phyloP scores from a whole-genome alignment of 2,888 invertebrate genomes.

The Caenorhabditis becei region DNA sequence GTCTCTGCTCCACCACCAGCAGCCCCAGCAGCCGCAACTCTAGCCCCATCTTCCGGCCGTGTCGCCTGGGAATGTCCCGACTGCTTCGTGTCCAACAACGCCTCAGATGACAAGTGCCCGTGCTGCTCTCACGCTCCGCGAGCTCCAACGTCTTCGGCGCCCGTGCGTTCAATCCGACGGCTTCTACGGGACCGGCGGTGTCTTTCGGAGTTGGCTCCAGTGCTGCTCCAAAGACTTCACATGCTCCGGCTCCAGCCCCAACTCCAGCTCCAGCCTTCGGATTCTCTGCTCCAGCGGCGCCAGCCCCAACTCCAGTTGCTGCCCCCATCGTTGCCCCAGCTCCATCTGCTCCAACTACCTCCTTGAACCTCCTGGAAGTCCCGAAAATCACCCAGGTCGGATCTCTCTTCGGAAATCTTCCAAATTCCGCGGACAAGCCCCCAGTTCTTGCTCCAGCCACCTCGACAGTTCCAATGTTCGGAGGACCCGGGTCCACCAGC shows the following conservation, averaged over 20 bases:
- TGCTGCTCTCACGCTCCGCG: constrained; percentile 42
- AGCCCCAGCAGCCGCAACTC: constrained; percentile 3
- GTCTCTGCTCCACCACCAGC: too few relatives aligned
- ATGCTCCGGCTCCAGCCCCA: too few relatives aligned
- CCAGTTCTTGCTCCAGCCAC: neutral
- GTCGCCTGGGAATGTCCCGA: constrained; percentile 59
- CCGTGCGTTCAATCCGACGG: constrained; percentile 51
- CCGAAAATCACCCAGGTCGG: neutral
- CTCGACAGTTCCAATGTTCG: neutral
- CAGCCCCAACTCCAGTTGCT: neutral
- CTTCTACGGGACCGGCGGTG: neutral
- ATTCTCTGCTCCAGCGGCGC: constrained; percentile 5
- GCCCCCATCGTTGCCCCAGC: too few relatives aligned
- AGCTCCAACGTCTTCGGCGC: constrained; percentile 54
- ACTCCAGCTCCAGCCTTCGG: constrained; percentile 31
- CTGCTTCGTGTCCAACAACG: constrained; percentile 56
- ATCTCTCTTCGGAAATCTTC: too few relatives aligned
- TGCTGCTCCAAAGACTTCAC: neutral
- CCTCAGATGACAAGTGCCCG: constrained; percentile 49
- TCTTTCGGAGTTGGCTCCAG: constrained; percentile 36
- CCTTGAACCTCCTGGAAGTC: too few relatives aligned
- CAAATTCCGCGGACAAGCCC: neutral
- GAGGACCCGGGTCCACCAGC: neutral
- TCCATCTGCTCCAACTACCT: constrained; percentile 6
- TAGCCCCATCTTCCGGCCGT: constrained; percentile 28